Evolutionary conservation across 2,113 vertebrate genomes (phyloP), one percentile per base, ranked within the genome.

Genomic region (Lethenteron reissneri): DNA sequence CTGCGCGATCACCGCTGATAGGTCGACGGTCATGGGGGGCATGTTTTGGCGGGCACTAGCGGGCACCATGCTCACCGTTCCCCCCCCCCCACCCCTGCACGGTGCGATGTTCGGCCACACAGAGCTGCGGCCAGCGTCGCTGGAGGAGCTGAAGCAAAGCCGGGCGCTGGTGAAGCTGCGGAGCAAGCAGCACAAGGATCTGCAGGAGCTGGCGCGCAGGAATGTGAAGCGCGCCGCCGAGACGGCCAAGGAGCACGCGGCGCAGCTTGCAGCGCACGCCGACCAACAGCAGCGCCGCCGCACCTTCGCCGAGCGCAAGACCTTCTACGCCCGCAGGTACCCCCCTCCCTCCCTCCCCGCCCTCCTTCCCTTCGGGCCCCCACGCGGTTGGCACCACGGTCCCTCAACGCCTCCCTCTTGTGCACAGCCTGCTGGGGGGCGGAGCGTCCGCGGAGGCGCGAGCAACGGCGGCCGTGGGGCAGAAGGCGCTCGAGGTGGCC

Each of bases 121-220:
- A 96, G 91, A 87, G 74, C 83, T 82, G 3, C 75, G 77, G 70
- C 89, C 90, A 3, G 80, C 86, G 75, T 85, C 81, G 58, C 76
- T 79, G 0, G 81, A 84, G 25, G 87, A 96, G 71, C 83, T 99
- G 78, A 84, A 80, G 74, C 83, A 87, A 77, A 82, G 87, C 79
- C 90, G 95, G 77, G 80, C 79, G 75, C 83, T 88, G 72, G 73
- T 84, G 78, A 96, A 91, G 81, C 80, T 92, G 78, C 78, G 83
- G 79, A 88, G 87, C 78, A 87, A 83, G 25, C 91, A 99, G 10
- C 88, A 94, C 79, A 91, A 83, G 74, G 90, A 99, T 41, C 75
- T 89, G 73, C 87, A 83, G 76, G 91, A 92, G 19, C 70, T 84
- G 76, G 87, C 91, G 74, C 82, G 80, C 75, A 94, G 86, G 14